Conservation (phyloP, 2,797 vertebrate species). For the Macroramphosus scolopax region DNA sequence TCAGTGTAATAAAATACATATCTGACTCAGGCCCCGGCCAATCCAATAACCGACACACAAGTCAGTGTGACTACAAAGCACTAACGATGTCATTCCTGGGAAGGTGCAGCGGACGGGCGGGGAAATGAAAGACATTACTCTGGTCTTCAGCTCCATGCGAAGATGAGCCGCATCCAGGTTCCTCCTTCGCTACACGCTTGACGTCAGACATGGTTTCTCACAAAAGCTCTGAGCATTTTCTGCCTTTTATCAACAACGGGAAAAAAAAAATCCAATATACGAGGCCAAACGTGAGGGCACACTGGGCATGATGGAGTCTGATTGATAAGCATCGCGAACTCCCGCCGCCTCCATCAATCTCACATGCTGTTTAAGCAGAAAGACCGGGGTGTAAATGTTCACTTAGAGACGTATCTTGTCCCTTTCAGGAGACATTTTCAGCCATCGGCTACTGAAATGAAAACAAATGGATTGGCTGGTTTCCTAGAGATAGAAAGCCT, state of each 20-base stretch:
- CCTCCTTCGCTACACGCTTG: constrained; percentile 28
- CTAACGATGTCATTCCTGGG: constrained; percentile 41
- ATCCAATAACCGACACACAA: constrained; percentile 57
- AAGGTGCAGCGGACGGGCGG: constrained; percentile 22
- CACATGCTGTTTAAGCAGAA: constrained; percentile 33
- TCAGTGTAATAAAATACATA: constrained; percentile 61
- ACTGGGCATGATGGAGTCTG: constrained; percentile 18
- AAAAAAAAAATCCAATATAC: constrained; percentile 35
- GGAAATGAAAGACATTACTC: constrained; percentile 52
- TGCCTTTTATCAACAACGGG: constrained; percentile 26
- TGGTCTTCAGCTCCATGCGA: constrained; percentile 53
- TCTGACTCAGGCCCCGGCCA: constrained; percentile 44
- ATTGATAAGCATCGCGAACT: constrained; percentile 42
- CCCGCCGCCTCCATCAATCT: constrained; percentile 34
- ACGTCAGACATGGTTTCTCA: constrained; percentile 22
- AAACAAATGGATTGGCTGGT: constrained; percentile 61
- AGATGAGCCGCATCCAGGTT: constrained; percentile 47
- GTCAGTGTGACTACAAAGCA: constrained; percentile 36
- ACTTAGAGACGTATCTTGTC: constrained; percentile 45
- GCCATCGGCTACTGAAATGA: constrained; percentile 70
- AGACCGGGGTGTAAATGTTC: constrained; percentile 30
- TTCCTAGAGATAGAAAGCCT: constrained; percentile 46
- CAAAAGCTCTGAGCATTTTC: constrained; percentile 34
- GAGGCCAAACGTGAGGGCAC: constrained; percentile 12
- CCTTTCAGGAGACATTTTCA: constrained; percentile 53